Base-by-base conservation (phyloP, 2,797 vertebrate genomes). In the Agapornis canus region DNA sequence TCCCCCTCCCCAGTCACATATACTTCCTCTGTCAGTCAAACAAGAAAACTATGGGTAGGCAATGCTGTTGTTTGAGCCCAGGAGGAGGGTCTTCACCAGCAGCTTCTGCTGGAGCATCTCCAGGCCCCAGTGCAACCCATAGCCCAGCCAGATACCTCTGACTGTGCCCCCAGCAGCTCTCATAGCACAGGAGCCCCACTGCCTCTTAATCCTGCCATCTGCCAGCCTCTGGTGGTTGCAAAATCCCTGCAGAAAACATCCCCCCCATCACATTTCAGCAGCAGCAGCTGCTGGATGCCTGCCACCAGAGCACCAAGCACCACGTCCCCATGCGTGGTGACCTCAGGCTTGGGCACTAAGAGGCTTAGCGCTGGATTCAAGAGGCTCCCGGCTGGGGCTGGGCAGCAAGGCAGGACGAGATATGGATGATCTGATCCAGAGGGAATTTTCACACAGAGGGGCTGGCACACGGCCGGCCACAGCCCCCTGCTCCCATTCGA, bases 301-400 rank as follows among this genome's bases (percentile, higher is more conserved):
- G 77, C 59, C 11, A 17, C 43, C 76, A 35, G 47, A 65, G 48
- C 11, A n/a, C 26, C 45, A 39, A 49, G 49, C 0, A 0, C 69
- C 31, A 76, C 0, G 29, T 88, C 77, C 61, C 63, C 84, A 71
- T 71, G 25, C 1, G 14, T 45, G 65, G 86, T 89, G 82, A 96
- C 94, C 92, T 92, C 35, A 0, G 47, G 40, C 79, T 88, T 43
- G 43, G n/a, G 71, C 5, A 1, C 59, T 96, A 97, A 97, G 95
- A 94, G 51, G 95, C 92, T 96, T 96, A 96, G 48, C 3, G 1
- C 65, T 77, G 92, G 86, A 95, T 93, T 88, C 23, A 7, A 61
- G 23, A 43, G n/a, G 86, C 89, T 94, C 78, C 56, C 15, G 4
- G 61, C 83, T 47, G 35, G 39, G 88, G 68, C 69, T 4, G 56